phyloP scores from a whole-genome alignment of 2,113 vertebrate species.

The Leucopternis melanops region DNA sequence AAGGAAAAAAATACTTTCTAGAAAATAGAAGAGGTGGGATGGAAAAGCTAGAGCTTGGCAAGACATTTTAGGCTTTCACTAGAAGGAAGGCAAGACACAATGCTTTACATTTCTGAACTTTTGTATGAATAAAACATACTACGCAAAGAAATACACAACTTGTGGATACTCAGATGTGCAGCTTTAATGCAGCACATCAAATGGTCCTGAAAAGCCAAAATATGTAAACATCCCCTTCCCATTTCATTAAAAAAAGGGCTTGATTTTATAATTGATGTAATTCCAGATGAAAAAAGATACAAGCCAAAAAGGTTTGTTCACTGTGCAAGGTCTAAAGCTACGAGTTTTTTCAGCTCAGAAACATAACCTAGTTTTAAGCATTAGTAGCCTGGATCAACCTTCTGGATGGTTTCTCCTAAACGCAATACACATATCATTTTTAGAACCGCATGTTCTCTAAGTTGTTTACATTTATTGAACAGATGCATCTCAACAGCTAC shows the following conservation, averaged over 20 bases:
- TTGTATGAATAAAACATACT: neutral
- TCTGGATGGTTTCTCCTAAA: neutral
- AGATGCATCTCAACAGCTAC: neutral
- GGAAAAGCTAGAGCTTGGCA: slow-evolving; percentile 3
- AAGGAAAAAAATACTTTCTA: slow-evolving; percentile 1
- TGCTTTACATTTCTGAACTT: neutral
- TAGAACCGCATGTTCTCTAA: neutral
- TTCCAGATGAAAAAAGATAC: neutral
- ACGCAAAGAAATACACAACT: neutral
- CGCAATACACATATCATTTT: neutral
- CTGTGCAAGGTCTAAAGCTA: neutral
- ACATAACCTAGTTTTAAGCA: neutral
- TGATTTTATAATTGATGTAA: neutral
- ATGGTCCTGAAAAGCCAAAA: neutral
- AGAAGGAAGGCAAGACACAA: neutral
- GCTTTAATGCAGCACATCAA: neutral
- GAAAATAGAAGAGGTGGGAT: neutral
- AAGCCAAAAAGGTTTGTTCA: neutral
- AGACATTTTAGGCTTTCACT: neutral
- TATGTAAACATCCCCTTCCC: neutral
- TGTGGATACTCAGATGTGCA: neutral
- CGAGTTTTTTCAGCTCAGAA: neutral
- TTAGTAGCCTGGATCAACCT: neutral
- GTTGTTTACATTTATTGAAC: neutral
- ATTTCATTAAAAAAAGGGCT: neutral